Base-by-base conservation (phyloP, 2,113 vertebrate species). In the Rutilus rutilus region DNA sequence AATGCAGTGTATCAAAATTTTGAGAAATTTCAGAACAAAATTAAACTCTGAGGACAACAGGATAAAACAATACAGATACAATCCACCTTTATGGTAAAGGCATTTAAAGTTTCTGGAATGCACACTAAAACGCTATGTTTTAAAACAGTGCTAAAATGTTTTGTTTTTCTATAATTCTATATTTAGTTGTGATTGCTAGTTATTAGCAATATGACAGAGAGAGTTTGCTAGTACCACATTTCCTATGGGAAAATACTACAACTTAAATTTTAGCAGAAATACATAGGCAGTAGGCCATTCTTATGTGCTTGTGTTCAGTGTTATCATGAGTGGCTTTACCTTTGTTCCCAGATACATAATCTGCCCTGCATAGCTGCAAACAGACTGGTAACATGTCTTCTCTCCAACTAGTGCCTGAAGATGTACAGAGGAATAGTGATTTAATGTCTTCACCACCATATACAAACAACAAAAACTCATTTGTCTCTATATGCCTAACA, bases 311-410 rank as follows among this genome's bases (percentile, higher is more conserved):
- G 39, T 62, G 36, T 86, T n/a, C 30, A 36, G 1, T 50, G 19
- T 5, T n/a, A 65, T 14, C 12, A 47, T 36, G 73, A 36, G 27
- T 67, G 30, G 12, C 11, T 47, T 89, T 96, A 99, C 98, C 95
- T 99, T 99, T 9, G 97, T 99, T 87, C 98, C 98, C 89, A 99
- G 93, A 90, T 97, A 98, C 88, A 99, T 95, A 50, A 99, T 96
- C 91, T 99, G 98, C 39, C 97, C 97, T n/a, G 95, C 95, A 36
- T 95, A 96, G 92, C 96, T 97, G 65, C 96, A 97, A 78, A 99
- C 97, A 4, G 98, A 99, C 89, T 99, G 97, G 69, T 99, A 99
- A 85, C 98, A 99, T 85, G 98, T 97, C 87, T 97, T 99, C 87
- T 99, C 98, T 90, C 97, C 98, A 25, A 99, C 98, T 83, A 99